These are phyloP conservation scores for Drosophila tani DNA, from an alignment of 1,140 invertebrate species.

Conservation along the genomic window DNA sequence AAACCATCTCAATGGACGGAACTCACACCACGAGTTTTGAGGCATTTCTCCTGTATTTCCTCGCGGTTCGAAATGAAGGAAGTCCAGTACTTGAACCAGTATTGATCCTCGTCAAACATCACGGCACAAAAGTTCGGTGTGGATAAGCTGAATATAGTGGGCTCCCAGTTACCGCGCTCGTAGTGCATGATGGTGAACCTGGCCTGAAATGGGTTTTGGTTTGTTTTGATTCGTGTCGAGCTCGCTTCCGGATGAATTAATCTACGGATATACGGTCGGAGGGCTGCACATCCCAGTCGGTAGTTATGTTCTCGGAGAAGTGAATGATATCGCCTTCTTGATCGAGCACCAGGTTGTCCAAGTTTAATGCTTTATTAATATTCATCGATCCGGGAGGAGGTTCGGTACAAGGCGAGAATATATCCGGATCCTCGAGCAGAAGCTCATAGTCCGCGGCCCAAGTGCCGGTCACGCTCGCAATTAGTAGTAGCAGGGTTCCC, in stretches of 20 bases:
- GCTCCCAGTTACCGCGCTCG: conserved; percentile 64
- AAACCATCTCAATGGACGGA: neutral
- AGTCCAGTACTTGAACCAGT: conserved; percentile 69
- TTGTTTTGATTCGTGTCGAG: neutral
- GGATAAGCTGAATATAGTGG: conserved; percentile 50
- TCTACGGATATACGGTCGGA: conserved; percentile 51
- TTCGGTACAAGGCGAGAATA: conserved; percentile 46
- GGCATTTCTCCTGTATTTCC: conserved; percentile 31
- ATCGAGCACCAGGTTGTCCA: conserved; percentile 7
- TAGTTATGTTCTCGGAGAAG: conserved; percentile 25
- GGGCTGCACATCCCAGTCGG: conserved; percentile 48
- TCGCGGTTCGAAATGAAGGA: conserved; percentile 24
- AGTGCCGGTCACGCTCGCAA: conserved; percentile 2
- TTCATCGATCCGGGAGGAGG: conserved; percentile 21
- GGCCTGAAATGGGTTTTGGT: conserved; percentile 13
- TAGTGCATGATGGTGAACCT: conserved; percentile 26
- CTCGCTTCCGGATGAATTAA: neutral
- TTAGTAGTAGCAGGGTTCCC: conserved; percentile 20
- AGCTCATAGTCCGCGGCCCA: conserved; percentile 46
- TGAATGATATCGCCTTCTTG: conserved; percentile 31
- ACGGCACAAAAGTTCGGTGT: conserved; percentile 48
- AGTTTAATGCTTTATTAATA: conserved; percentile 15
- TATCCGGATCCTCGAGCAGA: conserved; percentile 51
- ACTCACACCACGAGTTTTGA: conserved; percentile 57
- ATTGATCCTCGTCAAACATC: conserved; percentile 55